Evolutionary conservation across 2,113 vertebrate genomes (phyloP), one percentile per base, ranked within the genome.

Genomic region (Dicaeum eximium): DNA sequence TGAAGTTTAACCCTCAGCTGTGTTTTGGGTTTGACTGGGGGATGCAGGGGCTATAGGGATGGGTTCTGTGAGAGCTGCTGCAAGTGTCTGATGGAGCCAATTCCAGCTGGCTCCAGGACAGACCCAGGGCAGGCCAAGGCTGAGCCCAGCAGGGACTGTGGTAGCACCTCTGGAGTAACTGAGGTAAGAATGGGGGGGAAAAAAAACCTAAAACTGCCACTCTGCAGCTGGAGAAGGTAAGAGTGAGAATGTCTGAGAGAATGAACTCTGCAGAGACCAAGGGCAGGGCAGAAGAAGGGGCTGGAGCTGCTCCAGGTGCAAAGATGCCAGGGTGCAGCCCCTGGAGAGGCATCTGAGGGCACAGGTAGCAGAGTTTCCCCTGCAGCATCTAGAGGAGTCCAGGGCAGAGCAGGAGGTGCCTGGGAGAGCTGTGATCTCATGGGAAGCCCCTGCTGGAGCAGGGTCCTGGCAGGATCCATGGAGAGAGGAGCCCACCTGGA

Each of bases 21-120:
- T 10, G 51, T 15, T 33, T 9, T 35, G 79, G 57, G 65, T 42
- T 53, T 42, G 71, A 14, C 17, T 42, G 35, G 13, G 64, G 25
- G 22, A 15, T 23, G 13, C 1, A 21, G n/a, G 11, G 15, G 15
- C 15, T 14, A 0, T 5, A n/a, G 27, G 31, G 23, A 51, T 38
- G 35, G 35, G 3, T 25, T 80, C 53, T 42, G 38, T 16, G 66
- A 48, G 35, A 31, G 47, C 66, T 86, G 61, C 64, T 54, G 42
- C 16, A 47, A 53, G 6, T 19, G 33, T 13, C 54, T 25, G 10
- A 25, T 15, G 18, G 56, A 57, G 33, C 33, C 83, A 51, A 23
- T 19, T 35, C 11, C 77, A 81, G 47, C 35, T 19, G 47, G 6
- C 11, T 47, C 40, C 47, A 23, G 30, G 45, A 23, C 17, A 44